These are phyloP conservation scores for Brachypodius melanocephalos DNA, from an alignment of 2,113 vertebrate species.

Conservation along the genomic window DNA sequence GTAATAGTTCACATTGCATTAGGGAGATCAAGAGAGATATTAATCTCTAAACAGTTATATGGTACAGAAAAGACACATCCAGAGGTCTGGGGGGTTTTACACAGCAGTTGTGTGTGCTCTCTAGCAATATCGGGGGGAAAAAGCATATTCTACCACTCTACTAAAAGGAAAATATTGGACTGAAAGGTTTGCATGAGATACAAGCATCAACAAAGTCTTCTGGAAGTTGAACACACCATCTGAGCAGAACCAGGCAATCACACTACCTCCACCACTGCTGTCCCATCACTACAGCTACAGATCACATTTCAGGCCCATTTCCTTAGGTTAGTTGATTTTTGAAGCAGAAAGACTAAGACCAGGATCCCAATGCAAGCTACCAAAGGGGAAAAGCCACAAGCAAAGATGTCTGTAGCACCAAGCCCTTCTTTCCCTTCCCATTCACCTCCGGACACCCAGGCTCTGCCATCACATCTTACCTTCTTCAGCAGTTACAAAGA, in stretches of 20 bases:
- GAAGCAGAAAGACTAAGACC: conserved; percentile 14
- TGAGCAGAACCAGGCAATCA: background rate
- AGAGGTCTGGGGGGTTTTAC: background rate
- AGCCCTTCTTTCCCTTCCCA: conserved; percentile 31
- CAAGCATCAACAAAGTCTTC: background rate
- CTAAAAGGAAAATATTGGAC: background rate
- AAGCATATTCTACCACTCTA: background rate
- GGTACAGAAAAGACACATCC: background rate
- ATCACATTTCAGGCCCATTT: background rate
- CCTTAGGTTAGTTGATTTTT: conserved; percentile 24
- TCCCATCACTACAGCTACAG: background rate
- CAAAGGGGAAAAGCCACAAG: background rate
- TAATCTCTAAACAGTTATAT: background rate
- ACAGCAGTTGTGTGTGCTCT: background rate
- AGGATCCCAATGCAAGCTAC: background rate
- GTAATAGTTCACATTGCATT: background rate
- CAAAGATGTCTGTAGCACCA: background rate
- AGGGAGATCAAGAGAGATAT: background rate
- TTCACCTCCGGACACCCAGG: background rate
- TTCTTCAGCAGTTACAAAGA: conserved; percentile 70
- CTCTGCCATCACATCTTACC: conserved; percentile 51
- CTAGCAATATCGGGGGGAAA: background rate
- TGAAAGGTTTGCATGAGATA: background rate
- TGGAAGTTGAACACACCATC: background rate
- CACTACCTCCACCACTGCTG: background rate